These are phyloP conservation scores for Antitype chi DNA, from an alignment of 2,888 invertebrate species.

Conservation along the genomic window DNA sequence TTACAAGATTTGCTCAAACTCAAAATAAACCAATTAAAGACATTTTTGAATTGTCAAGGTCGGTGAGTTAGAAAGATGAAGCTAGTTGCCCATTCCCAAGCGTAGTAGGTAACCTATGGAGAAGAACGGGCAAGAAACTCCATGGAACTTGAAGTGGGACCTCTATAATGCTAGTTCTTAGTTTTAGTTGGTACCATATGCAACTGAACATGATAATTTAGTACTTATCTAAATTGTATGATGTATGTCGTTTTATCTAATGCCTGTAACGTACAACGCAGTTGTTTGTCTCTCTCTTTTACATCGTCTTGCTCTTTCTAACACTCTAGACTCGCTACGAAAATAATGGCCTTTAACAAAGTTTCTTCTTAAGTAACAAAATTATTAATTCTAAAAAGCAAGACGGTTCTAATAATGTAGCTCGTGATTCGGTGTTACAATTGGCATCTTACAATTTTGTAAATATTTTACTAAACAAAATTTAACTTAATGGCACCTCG, in stretches of 20 bases:
- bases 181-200: not conserved
- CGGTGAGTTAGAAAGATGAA: no score
- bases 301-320: slow-evolving; percentile 73
- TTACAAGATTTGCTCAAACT: not conserved
- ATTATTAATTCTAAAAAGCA: slow-evolving; percentile 54
- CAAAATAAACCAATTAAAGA: no score
- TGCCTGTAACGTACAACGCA: slow-evolving; percentile 81
- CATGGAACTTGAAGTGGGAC: not conserved
- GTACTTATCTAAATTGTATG: slow-evolving; percentile 5
- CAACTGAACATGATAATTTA: not conserved
- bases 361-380: slow-evolving; percentile 53
- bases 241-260: slow-evolving; percentile 71
- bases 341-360: slow-evolving; percentile 51
- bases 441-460: slow-evolving; percentile 63
- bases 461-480: slow-evolving; percentile 53
- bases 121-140: no score
- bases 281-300: slow-evolving; percentile 72
- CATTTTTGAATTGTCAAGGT: no score
- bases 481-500: slow-evolving; percentile 35
- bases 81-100: no score
- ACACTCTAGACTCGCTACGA: slow-evolving; percentile 52
- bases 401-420: slow-evolving; percentile 66
- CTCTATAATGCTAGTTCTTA: not conserved
- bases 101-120: no score
- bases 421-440: slow-evolving; percentile 67